Conservation (phyloP, 2,888 invertebrate species). For the Noctua comes region DNA sequence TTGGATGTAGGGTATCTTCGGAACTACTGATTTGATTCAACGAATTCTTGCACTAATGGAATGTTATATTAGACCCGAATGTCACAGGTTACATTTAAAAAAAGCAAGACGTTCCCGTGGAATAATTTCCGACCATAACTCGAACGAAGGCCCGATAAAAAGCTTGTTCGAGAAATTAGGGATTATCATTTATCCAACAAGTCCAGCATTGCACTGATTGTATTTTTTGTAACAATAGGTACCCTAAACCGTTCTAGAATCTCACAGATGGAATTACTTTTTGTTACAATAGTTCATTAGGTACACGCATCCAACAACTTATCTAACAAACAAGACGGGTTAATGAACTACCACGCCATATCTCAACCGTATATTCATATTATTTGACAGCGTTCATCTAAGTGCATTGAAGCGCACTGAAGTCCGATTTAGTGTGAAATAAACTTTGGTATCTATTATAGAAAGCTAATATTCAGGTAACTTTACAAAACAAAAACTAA, state of each 20-base stretch:
- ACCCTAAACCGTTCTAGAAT: neutral
- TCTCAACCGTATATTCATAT: neutral
- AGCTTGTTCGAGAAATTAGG: neutral
- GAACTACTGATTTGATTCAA: neutral
- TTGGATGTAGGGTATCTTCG: neutral
- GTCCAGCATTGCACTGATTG: neutral
- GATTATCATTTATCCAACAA: neutral
- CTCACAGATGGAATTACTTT: neutral
- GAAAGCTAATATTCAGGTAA: neutral
- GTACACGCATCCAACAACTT: neutral
- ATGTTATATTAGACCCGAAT: neutral
- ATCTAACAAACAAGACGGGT: neutral
- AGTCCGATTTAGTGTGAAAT: neutral
- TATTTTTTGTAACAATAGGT: neutral
- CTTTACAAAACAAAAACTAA: neutral
- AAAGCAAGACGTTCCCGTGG: neutral
- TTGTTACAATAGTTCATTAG: neutral
- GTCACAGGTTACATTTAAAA: neutral
- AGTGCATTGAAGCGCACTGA: neutral
- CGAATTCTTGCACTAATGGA: neutral
- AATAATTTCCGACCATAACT: neutral
- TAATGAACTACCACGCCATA: neutral
- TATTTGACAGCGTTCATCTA: neutral
- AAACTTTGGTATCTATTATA: neutral
- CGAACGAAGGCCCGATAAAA: neutral